Evolutionary conservation across 2,113 vertebrate genomes (phyloP).

Genomic region (Cygnus buccinator): DNA sequence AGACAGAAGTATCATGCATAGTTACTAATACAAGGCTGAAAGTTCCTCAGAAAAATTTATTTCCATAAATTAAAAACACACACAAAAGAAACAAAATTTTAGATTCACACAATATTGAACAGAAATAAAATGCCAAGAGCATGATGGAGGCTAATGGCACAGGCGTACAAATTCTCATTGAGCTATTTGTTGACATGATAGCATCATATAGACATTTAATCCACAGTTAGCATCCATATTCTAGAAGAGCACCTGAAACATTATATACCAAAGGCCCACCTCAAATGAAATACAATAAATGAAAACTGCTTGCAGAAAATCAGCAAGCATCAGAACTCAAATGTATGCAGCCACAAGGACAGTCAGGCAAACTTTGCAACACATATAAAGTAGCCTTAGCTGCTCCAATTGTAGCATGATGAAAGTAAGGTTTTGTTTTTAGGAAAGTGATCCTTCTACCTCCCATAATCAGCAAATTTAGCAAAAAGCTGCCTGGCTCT

Average conservation of each 20-base stretch:
- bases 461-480: neutral
- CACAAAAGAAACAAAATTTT: constrained; percentile 65
- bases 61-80: constrained; percentile 82
- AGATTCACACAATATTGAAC: constrained; percentile 73
- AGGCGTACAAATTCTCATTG: constrained; percentile 68
- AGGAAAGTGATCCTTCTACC: neutral
- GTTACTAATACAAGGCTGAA: neutral
- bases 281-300: constrained; percentile 24
- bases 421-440: neutral
- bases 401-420: neutral
- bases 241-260: constrained; percentile 62
- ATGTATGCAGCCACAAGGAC: neutral
- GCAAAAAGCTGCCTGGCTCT: constrained; percentile 4
- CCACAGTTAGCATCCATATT: constrained; percentile 58
- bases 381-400: neutral
- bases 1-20: neutral
- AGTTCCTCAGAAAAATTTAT: constrained; percentile 77
- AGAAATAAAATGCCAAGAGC: constrained; percentile 70
- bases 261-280: constrained; percentile 49
- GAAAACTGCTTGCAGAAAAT: constrained; percentile 36
- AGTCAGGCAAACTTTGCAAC: constrained; percentile 1
- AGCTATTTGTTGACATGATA: constrained; percentile 66
- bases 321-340: neutral
- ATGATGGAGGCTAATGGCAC: constrained; percentile 67
- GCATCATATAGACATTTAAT: constrained; percentile 59